These are phyloP conservation scores for Heterotis niloticus DNA, from an alignment of 2,113 vertebrate genomes.

Conservation along the genomic window DNA sequence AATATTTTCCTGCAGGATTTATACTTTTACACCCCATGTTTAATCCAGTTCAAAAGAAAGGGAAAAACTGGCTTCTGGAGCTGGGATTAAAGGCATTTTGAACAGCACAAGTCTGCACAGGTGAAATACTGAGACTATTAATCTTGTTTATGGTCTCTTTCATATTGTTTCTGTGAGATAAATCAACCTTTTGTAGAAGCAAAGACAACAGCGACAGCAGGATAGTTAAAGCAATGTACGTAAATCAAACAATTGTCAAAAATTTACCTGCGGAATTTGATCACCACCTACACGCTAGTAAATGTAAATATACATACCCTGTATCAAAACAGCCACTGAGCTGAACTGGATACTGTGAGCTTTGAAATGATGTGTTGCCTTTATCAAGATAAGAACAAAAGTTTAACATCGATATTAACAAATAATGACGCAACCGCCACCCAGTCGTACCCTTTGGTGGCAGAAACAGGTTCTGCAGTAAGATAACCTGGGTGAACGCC, in stretches of 20 bases:
- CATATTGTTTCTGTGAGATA: conserved; percentile 13
- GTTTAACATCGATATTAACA: not conserved
- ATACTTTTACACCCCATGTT: conserved; percentile 15
- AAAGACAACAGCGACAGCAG: not conserved
- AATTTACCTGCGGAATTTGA: no score
- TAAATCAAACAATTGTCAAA: conserved; percentile 15
- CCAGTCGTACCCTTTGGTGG: conserved; percentile 11
- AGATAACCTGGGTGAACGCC: conserved; percentile 20
- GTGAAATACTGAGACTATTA: conserved; percentile 4
- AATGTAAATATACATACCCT: not conserved
- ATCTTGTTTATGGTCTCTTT: conserved; percentile 18
- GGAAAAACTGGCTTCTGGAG: conserved; percentile 2
- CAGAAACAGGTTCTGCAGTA: conserved; percentile 11
- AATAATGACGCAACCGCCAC: conserved; percentile 14
- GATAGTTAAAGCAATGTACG: no score
- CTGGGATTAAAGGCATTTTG: conserved; percentile 1
- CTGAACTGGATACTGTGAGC: not conserved
- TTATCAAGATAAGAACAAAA: conserved; percentile 27
- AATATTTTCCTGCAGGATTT: conserved; percentile 4
- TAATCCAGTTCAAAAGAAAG: conserved; percentile 16
- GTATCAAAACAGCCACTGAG: not conserved
- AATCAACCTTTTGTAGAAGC: not conserved
- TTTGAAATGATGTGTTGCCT: not conserved
- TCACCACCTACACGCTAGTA: no score
- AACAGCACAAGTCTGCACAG: conserved; percentile 12